Percentiles rank a stretch among this genome's conserved stretches.
Evolutionary conservation across 2,797 vertebrate species (phyloP).

Genomic region (Eleutherodactylus coqui): DNA sequence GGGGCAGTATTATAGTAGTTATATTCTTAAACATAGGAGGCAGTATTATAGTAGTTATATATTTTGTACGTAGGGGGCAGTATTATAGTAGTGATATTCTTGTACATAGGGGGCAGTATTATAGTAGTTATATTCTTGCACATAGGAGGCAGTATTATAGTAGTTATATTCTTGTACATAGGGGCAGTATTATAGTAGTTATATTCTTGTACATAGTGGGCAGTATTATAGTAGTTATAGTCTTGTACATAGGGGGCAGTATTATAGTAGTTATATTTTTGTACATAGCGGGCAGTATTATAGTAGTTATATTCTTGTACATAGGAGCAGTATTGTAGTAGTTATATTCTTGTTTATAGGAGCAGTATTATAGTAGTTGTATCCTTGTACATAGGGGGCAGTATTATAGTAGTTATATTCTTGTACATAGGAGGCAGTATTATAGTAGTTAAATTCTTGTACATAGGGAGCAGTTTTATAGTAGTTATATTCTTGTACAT

Average conservation of each 20-base stretch:
- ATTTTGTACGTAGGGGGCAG: background rate
- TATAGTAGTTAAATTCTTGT: constrained; percentile 10
- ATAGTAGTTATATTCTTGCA: constrained; percentile 7
- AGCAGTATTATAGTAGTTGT: constrained; percentile 10
- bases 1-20: constrained; percentile 1
- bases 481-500: too few relatives aligned
- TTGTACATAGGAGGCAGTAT: background rate
- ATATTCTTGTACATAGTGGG: background rate
- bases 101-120: background rate
- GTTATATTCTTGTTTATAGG: constrained; percentile 1
- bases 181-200: constrained; percentile 4
- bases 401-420: constrained; percentile 10
- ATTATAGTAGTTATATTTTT: constrained; percentile 14
- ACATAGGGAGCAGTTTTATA: too few relatives aligned
- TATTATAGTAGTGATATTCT: constrained; percentile 7
- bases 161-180: constrained; percentile 15
- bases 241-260: background rate
- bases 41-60: constrained; percentile 5
- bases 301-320: constrained; percentile 8
- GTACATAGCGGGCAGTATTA: background rate
- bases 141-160: constrained; percentile 2
- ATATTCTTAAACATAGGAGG: background rate
- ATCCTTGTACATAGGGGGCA: background rate
- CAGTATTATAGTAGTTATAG: constrained; percentile 5
- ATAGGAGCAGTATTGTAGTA: constrained; percentile 4